phyloP scores from a whole-genome alignment of 2,888 invertebrate species.

The Epinotia brunnichana region DNA sequence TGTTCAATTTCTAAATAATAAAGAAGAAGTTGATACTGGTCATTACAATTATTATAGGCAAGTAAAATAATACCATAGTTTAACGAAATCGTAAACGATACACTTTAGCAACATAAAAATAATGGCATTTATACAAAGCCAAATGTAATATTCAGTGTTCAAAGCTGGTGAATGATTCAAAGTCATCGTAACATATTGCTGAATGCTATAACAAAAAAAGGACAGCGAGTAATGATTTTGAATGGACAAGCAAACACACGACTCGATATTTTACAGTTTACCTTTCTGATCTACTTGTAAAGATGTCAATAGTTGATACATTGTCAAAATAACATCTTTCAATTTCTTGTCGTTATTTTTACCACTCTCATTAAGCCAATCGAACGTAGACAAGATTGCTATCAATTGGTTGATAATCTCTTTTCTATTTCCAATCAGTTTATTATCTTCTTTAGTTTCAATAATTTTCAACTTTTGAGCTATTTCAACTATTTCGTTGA shows the following conservation, averaged over 20 bases:
- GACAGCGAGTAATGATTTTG: not conserved
- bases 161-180: not conserved
- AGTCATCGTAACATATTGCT: not conserved
- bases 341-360: slow-evolving; percentile 56
- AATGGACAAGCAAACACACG: slow-evolving; percentile 17
- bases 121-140: slow-evolving; percentile 1
- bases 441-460: slow-evolving; percentile 45
- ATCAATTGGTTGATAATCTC: slow-evolving; percentile 51
- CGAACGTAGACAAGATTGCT: slow-evolving; percentile 54
- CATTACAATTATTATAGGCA: too few species aligned
- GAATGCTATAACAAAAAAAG: not conserved
- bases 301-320: slow-evolving; percentile 58
- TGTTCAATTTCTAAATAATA: not conserved
- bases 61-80: not conserved
- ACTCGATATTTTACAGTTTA: slow-evolving; percentile 49
- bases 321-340: slow-evolving; percentile 54
- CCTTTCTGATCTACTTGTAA: slow-evolving; percentile 55
- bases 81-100: not conserved
- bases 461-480: slow-evolving; percentile 55
- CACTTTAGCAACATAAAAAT: not conserved
- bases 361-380: slow-evolving; percentile 58
- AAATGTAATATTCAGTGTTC: not conserved
- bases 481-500: slow-evolving; percentile 54
- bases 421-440: slow-evolving; percentile 49
- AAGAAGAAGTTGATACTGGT: not conserved